Conservation (phyloP, 2,113 vertebrate species). For the Synodontis membranacea region DNA sequence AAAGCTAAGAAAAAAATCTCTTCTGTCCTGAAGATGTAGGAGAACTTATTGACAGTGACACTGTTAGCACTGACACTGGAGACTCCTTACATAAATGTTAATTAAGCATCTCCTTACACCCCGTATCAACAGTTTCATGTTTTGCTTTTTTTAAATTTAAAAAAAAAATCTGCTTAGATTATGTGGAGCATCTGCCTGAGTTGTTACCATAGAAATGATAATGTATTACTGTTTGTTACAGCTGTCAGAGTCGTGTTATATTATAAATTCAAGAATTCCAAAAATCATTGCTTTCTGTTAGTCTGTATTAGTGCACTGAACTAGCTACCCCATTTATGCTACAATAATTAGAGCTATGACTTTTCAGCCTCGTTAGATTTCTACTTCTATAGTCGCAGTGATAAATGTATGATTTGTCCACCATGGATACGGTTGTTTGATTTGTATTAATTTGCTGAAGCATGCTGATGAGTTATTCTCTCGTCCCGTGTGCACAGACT, state of each 20-base stretch:
- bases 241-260: background rate
- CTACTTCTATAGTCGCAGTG: background rate
- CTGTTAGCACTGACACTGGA: background rate
- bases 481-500: background rate
- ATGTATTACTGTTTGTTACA: background rate
- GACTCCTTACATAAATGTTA: background rate
- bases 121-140: background rate
- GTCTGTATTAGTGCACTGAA: background rate
- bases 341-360: background rate
- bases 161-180: background rate
- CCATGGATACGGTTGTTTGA: background rate
- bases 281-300: background rate
- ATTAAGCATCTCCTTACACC: background rate
- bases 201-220: background rate
- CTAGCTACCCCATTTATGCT: background rate
- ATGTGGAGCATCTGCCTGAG: background rate
- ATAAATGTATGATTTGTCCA: background rate
- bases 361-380: background rate
- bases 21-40: background rate
- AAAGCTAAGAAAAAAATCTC: background rate
- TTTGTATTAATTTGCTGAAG: constrained; percentile 7
- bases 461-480: background rate
- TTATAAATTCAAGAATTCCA: background rate
- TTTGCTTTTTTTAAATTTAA: background rate
- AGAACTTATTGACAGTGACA: background rate